A percentile compares a stretch with the other conserved stretches of the same genome.
phyloP scores from a whole-genome alignment of 2,888 invertebrate genomes.

The Lycocerus yunnanus region DNA sequence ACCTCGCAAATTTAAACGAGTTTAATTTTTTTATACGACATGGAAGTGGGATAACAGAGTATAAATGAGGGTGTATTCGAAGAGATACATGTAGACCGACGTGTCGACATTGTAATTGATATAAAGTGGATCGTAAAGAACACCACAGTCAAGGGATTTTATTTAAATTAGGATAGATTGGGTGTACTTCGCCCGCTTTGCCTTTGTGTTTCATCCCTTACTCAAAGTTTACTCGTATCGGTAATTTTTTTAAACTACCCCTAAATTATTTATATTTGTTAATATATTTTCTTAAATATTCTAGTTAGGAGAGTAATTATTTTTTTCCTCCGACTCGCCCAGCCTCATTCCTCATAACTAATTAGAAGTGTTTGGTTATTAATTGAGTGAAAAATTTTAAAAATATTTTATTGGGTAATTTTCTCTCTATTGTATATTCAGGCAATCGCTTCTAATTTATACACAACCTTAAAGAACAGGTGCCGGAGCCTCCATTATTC shows the following conservation, averaged over 20 bases:
- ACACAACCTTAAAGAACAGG: constrained; percentile 22
- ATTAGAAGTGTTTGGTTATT: not conserved
- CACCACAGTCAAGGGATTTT: constrained; percentile 32
- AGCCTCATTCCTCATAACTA: not conserved
- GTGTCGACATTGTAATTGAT: constrained; percentile 30
- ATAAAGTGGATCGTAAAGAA: constrained; percentile 33
- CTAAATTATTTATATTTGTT: not conserved
- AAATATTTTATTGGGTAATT: not conserved
- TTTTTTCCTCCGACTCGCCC: not conserved
- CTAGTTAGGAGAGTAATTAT: not conserved
- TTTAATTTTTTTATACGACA: constrained; percentile 15
- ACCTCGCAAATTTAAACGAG: constrained; percentile 19
- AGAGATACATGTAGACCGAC: constrained; percentile 16
- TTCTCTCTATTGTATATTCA: constrained; percentile 11
- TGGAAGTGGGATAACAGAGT: constrained; percentile 11
- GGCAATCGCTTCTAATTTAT: constrained; percentile 19
- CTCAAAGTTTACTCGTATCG: constrained; percentile 1
- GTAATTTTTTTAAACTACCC: not conserved
- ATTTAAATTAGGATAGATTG: constrained; percentile 34
- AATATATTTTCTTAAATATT: not conserved
- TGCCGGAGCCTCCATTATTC: constrained; percentile 23
- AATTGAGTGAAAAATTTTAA: not conserved
- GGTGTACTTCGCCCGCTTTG: constrained; percentile 20
- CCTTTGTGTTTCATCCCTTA: constrained; percentile 19
- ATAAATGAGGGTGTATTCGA: constrained; percentile 5